Conservation (phyloP, 2,888 invertebrate species). For the Plagodis pulveraria region DNA sequence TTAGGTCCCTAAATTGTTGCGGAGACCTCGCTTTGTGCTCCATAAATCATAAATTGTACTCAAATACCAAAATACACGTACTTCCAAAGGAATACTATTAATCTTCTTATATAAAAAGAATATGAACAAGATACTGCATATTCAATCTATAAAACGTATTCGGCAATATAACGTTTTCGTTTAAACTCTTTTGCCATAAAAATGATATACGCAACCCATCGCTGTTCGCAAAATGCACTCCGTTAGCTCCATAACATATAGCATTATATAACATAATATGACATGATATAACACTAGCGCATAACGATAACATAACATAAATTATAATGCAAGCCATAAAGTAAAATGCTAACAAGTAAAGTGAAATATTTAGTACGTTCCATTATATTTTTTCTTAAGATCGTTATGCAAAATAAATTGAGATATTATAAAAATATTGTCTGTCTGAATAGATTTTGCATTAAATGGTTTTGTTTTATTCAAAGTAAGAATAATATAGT, state of each 20-base stretch:
- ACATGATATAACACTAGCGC: constrained; percentile 14
- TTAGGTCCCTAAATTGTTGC: no score
- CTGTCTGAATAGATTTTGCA: background rate
- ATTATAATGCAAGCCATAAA: constrained; percentile 25
- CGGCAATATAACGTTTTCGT: constrained; percentile 23
- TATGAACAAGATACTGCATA: constrained; percentile 8
- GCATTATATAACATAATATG: background rate
- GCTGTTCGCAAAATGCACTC: constrained; percentile 42
- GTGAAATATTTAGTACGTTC: constrained; percentile 33
- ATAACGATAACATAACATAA: constrained; percentile 34
- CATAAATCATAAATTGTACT: no score
- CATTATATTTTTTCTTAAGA: constrained; percentile 28
- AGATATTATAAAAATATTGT: constrained; percentile 6
- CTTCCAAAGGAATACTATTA: no score
- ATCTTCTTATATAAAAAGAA: no score
- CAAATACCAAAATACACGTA: no score
- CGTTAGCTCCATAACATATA: constrained; percentile 15
- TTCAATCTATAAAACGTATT: constrained; percentile 10
- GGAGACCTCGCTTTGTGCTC: no score
- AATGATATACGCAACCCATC: constrained; percentile 54
- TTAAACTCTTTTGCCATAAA: constrained; percentile 41
- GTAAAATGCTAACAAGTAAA: constrained; percentile 35
- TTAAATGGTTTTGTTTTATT: background rate
- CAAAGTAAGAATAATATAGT: no score
- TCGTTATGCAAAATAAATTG: constrained; percentile 15